phyloP scores from a whole-genome alignment of 2,797 vertebrate species.

The Gadopsis bispinosus region DNA sequence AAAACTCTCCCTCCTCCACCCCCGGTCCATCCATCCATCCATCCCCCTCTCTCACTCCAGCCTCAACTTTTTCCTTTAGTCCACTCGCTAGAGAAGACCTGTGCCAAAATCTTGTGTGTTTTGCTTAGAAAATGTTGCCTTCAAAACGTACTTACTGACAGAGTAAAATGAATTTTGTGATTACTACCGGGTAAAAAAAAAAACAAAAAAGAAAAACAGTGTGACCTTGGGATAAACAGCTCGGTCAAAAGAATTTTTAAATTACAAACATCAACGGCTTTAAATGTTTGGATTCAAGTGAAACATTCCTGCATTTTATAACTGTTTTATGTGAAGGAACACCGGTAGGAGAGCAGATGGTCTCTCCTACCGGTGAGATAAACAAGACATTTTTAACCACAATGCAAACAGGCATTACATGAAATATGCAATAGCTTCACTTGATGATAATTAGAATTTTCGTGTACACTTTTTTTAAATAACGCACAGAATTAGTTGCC shows the following conservation, averaged over 20 bases:
- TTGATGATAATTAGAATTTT: conserved; percentile 31
- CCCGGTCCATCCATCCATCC: conserved; percentile 34
- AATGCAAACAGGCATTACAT: conserved; percentile 30
- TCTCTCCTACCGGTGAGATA: too few species aligned
- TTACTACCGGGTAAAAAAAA: neutral
- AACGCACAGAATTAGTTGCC: conserved; percentile 23
- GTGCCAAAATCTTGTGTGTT: neutral
- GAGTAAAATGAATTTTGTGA: conserved; percentile 17
- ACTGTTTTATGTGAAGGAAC: conserved; percentile 25
- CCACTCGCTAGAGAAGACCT: neutral
- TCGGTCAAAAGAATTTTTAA: conserved; percentile 24
- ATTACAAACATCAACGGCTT: conserved; percentile 26
- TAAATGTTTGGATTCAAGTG: conserved; percentile 44
- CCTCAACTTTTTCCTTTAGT: conserved; percentile 28
- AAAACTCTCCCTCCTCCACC: conserved; percentile 67
- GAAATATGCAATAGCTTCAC: conserved; percentile 50
- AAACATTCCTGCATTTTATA: conserved; percentile 44
- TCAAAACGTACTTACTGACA: conserved; percentile 1
- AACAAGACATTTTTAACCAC: conserved; percentile 44
- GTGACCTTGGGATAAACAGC: conserved; percentile 32
- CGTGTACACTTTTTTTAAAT: conserved; percentile 32
- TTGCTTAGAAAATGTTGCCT: neutral
- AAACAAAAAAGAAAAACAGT: neutral
- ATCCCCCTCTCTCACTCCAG: conserved; percentile 50
- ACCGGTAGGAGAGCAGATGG: too few species aligned